phyloP scores from a whole-genome alignment of 2,888 invertebrate species.

The Anorthoa munda region DNA sequence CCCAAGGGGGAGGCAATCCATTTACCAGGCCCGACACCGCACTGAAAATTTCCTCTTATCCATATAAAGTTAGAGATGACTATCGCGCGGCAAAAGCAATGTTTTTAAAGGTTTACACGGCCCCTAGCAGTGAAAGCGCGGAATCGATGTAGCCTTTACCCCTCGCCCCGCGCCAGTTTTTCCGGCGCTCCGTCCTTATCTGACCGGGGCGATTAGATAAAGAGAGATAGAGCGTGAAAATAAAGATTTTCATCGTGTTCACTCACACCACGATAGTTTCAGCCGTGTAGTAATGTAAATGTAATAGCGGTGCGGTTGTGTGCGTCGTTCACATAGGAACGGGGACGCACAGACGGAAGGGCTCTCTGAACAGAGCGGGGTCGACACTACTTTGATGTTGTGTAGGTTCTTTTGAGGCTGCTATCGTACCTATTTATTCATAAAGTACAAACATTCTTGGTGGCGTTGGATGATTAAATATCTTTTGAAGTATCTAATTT shows the following conservation, averaged over 20 bases:
- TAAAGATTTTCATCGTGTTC: slow-evolving; percentile 91
- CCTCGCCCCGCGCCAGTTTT: slow-evolving; percentile 90
- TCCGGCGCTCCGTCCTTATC: slow-evolving; percentile 91
- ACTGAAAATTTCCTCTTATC: slow-evolving; percentile 86
- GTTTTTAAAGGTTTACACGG: slow-evolving; percentile 91
- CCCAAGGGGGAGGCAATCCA: slow-evolving; percentile 91
- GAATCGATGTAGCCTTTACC: slow-evolving; percentile 91
- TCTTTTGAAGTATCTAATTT: slow-evolving; percentile 32
- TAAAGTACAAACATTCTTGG: slow-evolving; percentile 64
- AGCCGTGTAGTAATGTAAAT: slow-evolving; percentile 79
- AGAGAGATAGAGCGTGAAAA: slow-evolving; percentile 91
- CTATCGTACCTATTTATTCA: slow-evolving; percentile 77
- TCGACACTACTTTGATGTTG: slow-evolving; percentile 84
- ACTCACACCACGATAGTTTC: slow-evolving; percentile 87
- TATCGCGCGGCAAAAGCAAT: slow-evolving; percentile 88
- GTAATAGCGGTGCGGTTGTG: slow-evolving; percentile 79
- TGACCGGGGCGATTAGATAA: slow-evolving; percentile 90
- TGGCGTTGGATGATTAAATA: slow-evolving; percentile 40
- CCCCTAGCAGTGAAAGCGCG: slow-evolving; percentile 91
- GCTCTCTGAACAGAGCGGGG: slow-evolving; percentile 85
- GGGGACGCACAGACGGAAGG: slow-evolving; percentile 79
- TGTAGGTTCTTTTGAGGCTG: slow-evolving; percentile 76
- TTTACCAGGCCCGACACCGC: slow-evolving; percentile 83
- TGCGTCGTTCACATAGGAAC: slow-evolving; percentile 81
- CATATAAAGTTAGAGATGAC: slow-evolving; percentile 87